Evolutionary conservation across 2,113 vertebrate species (phyloP).

Genomic region (Zosterops borbonicus): DNA sequence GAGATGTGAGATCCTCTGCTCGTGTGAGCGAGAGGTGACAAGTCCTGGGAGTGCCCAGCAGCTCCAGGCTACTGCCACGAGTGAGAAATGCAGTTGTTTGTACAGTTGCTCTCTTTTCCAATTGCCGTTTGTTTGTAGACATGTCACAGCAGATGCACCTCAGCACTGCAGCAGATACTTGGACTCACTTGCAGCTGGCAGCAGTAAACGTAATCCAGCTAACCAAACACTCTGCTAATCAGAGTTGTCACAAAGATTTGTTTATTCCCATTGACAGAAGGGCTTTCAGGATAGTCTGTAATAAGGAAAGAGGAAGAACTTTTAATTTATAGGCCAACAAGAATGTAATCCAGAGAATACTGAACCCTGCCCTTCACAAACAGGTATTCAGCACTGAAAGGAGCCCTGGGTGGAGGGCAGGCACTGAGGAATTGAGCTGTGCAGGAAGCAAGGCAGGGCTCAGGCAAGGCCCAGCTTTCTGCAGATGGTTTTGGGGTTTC

Average conservation of each 20-base stretch:
- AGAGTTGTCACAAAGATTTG: constrained; percentile 10
- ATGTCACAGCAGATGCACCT: constrained; percentile 41
- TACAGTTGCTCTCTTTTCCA: constrained; percentile 7
- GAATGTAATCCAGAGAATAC: background rate
- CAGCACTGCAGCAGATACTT: background rate
- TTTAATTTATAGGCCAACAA: background rate
- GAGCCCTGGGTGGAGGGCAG: rapidly evolving
- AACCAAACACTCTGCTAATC: background rate
- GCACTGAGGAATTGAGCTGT: background rate
- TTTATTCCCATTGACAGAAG: background rate
- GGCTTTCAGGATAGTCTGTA: background rate
- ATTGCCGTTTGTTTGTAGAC: constrained; percentile 21
- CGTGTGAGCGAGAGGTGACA: background rate
- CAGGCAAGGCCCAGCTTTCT: background rate
- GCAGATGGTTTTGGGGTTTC: background rate
- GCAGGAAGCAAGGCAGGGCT: background rate
- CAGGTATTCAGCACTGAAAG: background rate
- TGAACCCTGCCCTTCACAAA: background rate
- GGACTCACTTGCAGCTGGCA: background rate
- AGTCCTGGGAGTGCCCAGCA: constrained; percentile 27
- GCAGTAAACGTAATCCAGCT: background rate
- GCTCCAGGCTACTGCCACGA: background rate
- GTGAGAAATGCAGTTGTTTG: background rate
- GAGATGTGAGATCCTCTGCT: background rate
- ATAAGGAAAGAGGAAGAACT: constrained; percentile 35